A percentile compares a stretch with the other conserved stretches of the same genome.
Conservation (phyloP, 2,888 invertebrate species). For the Eulithis testata region DNA sequence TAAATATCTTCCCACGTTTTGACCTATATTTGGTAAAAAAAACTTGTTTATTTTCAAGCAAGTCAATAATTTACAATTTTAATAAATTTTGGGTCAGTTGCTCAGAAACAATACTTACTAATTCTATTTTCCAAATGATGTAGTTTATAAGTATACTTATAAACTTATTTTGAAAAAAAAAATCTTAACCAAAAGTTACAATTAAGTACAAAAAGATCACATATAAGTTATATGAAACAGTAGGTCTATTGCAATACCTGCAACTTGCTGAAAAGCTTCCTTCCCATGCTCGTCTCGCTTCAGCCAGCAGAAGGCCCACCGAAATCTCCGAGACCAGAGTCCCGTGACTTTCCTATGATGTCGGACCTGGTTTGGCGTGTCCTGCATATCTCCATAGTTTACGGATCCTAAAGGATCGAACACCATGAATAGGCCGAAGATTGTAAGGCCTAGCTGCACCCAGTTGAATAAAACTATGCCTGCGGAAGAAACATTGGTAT, state of each 20-base stretch:
- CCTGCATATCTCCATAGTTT: conserved; percentile 86
- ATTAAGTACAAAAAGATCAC: too few species aligned
- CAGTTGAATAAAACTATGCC: conserved; percentile 92
- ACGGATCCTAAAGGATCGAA: conserved; percentile 92
- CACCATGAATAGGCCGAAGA: conserved; percentile 90
- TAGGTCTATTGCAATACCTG: conserved; percentile 12
- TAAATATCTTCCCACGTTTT: too few species aligned
- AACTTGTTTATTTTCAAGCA: too few species aligned
- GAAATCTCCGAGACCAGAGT: conserved; percentile 90
- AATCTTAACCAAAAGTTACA: too few species aligned
- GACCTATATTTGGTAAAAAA: too few species aligned
- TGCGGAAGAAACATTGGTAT: conserved; percentile 50
- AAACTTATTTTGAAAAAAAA: too few species aligned
- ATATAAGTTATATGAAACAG: not conserved
- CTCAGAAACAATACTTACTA: too few species aligned
- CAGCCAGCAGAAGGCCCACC: conserved; percentile 90
- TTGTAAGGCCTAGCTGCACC: conserved; percentile 89
- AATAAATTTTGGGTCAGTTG: too few species aligned
- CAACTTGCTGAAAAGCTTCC: conserved; percentile 88
- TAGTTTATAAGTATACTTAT: too few species aligned
- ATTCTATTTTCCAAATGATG: too few species aligned
- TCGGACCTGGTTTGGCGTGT: conserved; percentile 86
- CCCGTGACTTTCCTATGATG: conserved; percentile 89
- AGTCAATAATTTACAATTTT: too few species aligned
- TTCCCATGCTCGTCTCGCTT: conserved; percentile 90